A percentile compares a stretch with the other conserved stretches of the same genome.
These are phyloP conservation scores for Sinelater perroti DNA, from an alignment of 2,888 invertebrate genomes.

Conservation along the genomic window DNA sequence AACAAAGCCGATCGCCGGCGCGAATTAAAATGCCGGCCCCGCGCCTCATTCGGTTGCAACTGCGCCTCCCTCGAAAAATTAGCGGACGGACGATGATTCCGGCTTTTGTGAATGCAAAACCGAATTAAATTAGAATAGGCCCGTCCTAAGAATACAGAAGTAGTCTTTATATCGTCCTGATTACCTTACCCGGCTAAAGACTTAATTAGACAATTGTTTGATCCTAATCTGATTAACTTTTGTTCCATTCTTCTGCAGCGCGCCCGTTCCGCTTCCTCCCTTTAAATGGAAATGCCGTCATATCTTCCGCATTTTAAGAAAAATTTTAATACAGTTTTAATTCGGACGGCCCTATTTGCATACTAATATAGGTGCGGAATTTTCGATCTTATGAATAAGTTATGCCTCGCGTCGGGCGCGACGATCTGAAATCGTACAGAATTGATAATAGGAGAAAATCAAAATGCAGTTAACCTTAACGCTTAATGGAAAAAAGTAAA, in stretches of 20 bases:
- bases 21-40: slow-evolving; percentile 30
- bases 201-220: slow-evolving; percentile 59
- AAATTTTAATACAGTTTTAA: slow-evolving; percentile 44
- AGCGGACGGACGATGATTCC: slow-evolving; percentile 40
- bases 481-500: no score
- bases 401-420: no score
- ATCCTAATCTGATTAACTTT: slow-evolving; percentile 57
- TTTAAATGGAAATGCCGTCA: slow-evolving; percentile 36
- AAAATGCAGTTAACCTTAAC: no score
- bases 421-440: no score
- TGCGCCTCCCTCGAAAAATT: slow-evolving; percentile 28
- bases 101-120: slow-evolving; percentile 43
- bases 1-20: slow-evolving; percentile 29
- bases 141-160: slow-evolving; percentile 45
- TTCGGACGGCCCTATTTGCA: slow-evolving; percentile 44
- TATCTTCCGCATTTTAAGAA: slow-evolving; percentile 49
- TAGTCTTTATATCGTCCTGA: slow-evolving; percentile 43
- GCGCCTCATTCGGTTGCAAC: slow-evolving; percentile 27
- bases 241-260: slow-evolving; percentile 51
- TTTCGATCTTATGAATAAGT: slow-evolving; percentile 17
- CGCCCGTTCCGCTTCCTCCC: slow-evolving; percentile 28
- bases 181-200: slow-evolving; percentile 50
- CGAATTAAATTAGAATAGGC: slow-evolving; percentile 42
- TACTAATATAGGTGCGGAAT: slow-evolving; percentile 32
- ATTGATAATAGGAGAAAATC: no score